Conservation (phyloP, 2,113 vertebrate species). For the Malaclemys terrapin region DNA sequence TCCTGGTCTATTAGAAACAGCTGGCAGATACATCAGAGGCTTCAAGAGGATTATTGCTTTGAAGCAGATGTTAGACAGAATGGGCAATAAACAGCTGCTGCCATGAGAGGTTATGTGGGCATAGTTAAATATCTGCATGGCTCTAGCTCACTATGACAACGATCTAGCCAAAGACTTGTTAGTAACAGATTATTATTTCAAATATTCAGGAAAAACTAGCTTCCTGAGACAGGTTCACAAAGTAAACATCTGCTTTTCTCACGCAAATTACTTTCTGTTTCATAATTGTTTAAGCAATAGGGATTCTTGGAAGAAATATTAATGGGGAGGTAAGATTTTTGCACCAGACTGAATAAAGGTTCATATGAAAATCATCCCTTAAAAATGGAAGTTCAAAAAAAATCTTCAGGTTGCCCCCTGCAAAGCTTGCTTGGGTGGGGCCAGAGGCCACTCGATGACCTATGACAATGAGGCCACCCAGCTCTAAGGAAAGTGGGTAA, state of each 20-base stretch:
- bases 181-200: constrained; percentile 22
- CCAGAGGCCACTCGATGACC: background rate
- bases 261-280: background rate
- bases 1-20: constrained; percentile 69
- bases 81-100: constrained; percentile 48
- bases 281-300: background rate
- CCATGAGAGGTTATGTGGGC: constrained; percentile 65
- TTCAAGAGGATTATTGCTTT: constrained; percentile 48
- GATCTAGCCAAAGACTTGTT: constrained; percentile 45
- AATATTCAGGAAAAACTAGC: constrained; percentile 33
- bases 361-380: background rate
- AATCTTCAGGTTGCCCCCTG: background rate
- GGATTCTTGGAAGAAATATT: constrained; percentile 15
- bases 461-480: background rate
- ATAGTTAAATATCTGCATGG: constrained; percentile 37
- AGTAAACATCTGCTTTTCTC: constrained; percentile 23
- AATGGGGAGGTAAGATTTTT: background rate
- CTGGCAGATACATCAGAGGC: constrained; percentile 58
- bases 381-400: background rate
- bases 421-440: background rate
- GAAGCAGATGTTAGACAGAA: constrained; percentile 74
- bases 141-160: constrained; percentile 54
- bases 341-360: background rate
- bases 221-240: background rate
- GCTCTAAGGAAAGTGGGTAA: background rate